Conservation (phyloP, 2,113 vertebrate species). For the Oryzias celebensis region DNA sequence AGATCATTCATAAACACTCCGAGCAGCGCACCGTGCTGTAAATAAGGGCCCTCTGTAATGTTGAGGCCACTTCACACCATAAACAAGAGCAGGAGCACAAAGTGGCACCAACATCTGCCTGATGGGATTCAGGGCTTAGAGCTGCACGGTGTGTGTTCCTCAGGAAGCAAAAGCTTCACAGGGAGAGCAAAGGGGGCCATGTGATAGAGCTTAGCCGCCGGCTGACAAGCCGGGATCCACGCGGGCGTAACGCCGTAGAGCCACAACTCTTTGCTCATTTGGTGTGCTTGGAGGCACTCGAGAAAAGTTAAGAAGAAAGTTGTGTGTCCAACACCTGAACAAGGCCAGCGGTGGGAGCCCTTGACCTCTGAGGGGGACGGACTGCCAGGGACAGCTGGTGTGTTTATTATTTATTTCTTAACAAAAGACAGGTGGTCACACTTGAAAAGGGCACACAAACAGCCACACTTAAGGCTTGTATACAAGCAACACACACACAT, state of each 20-base stretch:
- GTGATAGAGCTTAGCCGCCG: conserved; percentile 73
- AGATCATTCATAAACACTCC: conserved; percentile 69
- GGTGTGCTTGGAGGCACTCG: conserved; percentile 64
- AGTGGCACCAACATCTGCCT: conserved; percentile 65
- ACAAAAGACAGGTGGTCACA: conserved; percentile 87
- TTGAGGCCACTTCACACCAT: conserved; percentile 41
- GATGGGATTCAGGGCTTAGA: conserved; percentile 39
- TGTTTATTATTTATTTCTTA: conserved; percentile 84
- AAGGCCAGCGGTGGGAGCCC: conserved; percentile 84
- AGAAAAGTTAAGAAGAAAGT: conserved; percentile 79
- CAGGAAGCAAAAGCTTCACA: conserved; percentile 60
- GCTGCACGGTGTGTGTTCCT: conserved; percentile 41
- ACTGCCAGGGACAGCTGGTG: conserved; percentile 84
- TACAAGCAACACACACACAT: conserved; percentile 49
- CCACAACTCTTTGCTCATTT: conserved; percentile 67
- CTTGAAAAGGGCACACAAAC: conserved; percentile 82
- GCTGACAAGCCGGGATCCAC: conserved; percentile 67
- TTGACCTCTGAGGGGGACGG: conserved; percentile 81
- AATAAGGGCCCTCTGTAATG: conserved; percentile 61
- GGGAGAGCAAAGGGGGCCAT: conserved; percentile 57
- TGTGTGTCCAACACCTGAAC: conserved; percentile 77
- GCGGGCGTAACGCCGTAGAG: conserved; percentile 59
- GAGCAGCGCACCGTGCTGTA: conserved; percentile 50
- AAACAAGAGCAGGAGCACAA: conserved; percentile 41
- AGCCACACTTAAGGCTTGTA: conserved; percentile 57